Base-by-base conservation (phyloP, 2,888 invertebrate species). In the Phaedon cochleariae region DNA sequence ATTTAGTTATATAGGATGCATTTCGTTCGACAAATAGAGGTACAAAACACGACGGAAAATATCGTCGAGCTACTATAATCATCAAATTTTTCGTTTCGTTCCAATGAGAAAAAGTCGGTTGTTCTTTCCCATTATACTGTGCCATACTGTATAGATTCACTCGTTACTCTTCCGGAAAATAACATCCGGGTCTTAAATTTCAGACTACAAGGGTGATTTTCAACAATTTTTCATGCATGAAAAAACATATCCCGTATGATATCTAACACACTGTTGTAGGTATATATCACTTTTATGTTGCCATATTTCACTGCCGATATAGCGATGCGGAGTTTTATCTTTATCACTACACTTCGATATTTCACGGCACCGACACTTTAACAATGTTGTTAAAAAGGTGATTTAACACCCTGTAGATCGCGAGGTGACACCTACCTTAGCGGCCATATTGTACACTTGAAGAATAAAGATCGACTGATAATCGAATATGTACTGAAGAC, bases 391-490 rank as follows among this genome's bases (percentile, higher is more conserved):
- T 59, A 59, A 59, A 64, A 61, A 54, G 52, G 20, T 61, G 67
- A 67, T 64, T 63, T 63, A 66, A 46, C 49, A 58, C 64, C 59
- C 48, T 51, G 34, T 58, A 61, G 22, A 48, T 26, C 54, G 21
- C 29, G 59, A 58, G 53, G 45, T 29, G 26, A 20, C 62, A 72
- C 74, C 64, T 73, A 76, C 75, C 74, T 76, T 73, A 34, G 61
- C 62, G 62, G 72, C 72, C 75, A 76, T 76, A 69, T 69, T 66
- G 57, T 61, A 59, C 64, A 64, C 62, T 71, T 59, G 66, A 59
- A 48, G 67, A 66, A 68, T 67, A 66, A 62, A 66, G 73, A 74
- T 73, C 63, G 72, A 77, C 77, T 77, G 77, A 77, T 77, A 74
- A 74, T 57, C 67, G 68, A 65, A 64, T 55, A 48, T 31, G 62